Conservation (phyloP, 2,113 vertebrate genomes). For the Trinectes maculatus region DNA sequence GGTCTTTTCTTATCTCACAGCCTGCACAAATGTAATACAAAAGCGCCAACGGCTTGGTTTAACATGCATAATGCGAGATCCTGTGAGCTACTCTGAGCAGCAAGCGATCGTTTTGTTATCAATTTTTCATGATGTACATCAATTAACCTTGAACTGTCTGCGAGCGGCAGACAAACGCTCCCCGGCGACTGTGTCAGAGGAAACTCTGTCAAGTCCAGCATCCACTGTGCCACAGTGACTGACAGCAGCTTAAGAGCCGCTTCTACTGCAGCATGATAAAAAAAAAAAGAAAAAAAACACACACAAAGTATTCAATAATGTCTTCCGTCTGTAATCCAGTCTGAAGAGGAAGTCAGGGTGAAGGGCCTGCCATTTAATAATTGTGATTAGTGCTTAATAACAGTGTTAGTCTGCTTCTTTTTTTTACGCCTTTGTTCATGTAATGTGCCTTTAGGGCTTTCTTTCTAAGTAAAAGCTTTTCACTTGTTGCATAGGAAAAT, state of each 20-base stretch:
- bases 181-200: slow-evolving; percentile 51
- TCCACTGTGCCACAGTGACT: slow-evolving; percentile 41
- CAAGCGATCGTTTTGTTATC: slow-evolving; percentile 67
- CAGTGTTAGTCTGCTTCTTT: slow-evolving; percentile 29
- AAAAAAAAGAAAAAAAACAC: too few species aligned
- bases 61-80: slow-evolving; percentile 17
- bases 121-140: slow-evolving; percentile 76
- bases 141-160: slow-evolving; percentile 80
- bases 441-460: not conserved
- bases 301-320: slow-evolving; percentile 48
- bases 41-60: slow-evolving; percentile 24
- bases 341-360: slow-evolving; percentile 18
- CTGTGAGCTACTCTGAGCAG: slow-evolving; percentile 12
- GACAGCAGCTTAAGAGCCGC: slow-evolving; percentile 57
- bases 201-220: slow-evolving; percentile 44
- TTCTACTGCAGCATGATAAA: too few species aligned
- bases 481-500: slow-evolving; percentile 28
- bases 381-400: slow-evolving; percentile 25
- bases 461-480: slow-evolving; percentile 6
- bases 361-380: slow-evolving; percentile 36
- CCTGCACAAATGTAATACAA: slow-evolving; percentile 22
- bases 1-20: slow-evolving; percentile 30
- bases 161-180: slow-evolving; percentile 61
- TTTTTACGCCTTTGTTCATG: slow-evolving; percentile 11
- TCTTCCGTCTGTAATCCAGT: slow-evolving; percentile 40